Evolutionary conservation across 2,888 invertebrate species (phyloP).

Genomic region (Orchesella flavescens): DNA sequence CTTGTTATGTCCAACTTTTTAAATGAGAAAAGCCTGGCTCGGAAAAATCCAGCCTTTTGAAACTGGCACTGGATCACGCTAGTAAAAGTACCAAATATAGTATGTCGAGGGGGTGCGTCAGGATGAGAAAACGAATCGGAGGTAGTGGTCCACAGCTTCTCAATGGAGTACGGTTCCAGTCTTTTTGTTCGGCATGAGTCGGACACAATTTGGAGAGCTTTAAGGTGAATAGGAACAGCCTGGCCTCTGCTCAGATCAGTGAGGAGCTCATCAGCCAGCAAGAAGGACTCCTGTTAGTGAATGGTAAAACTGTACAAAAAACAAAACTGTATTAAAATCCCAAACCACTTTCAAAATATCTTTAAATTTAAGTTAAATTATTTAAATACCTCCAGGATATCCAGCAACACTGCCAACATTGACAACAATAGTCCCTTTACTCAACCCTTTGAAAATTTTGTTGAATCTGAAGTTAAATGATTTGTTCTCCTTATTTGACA

Average conservation of each 20-base stretch:
- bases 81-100: slow-evolving; percentile 82
- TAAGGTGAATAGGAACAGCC: slow-evolving; percentile 83
- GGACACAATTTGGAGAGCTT: slow-evolving; percentile 84
- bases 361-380: neutral
- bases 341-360: neutral
- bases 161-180: slow-evolving; percentile 87
- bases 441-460: slow-evolving; percentile 82
- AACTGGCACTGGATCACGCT: slow-evolving; percentile 82
- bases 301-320: neutral
- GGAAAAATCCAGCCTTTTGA: slow-evolving; percentile 82
- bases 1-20: slow-evolving; percentile 83
- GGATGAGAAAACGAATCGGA: slow-evolving; percentile 81
- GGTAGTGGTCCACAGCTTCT: slow-evolving; percentile 85
- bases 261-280: slow-evolving; percentile 84
- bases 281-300: slow-evolving; percentile 80
- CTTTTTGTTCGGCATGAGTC: slow-evolving; percentile 82
- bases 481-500: slow-evolving; percentile 79
- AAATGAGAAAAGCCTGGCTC: slow-evolving; percentile 87
- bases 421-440: slow-evolving; percentile 74
- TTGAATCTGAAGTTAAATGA: slow-evolving; percentile 83
- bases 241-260: slow-evolving; percentile 85
- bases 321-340: slow-evolving; percentile 49
- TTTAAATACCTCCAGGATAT: neutral
- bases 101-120: slow-evolving; percentile 83
- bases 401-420: neutral